Conservation (phyloP, 2,797 vertebrate genomes). For the Peromyscus eremicus region DNA sequence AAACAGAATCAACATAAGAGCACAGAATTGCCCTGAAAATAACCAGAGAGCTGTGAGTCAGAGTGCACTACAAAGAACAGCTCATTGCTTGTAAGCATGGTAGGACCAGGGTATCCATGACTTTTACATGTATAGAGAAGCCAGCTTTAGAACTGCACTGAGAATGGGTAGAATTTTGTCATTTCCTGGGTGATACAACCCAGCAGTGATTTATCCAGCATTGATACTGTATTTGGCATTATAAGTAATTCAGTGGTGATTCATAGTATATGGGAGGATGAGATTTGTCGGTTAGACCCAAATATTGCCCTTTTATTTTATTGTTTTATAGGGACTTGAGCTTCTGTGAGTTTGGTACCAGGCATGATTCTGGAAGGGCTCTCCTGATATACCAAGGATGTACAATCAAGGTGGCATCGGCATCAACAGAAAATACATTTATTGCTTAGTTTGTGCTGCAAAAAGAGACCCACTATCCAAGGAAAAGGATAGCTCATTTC, state of each 20-base stretch:
- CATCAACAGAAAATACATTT: background rate
- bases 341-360: background rate
- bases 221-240: background rate
- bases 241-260: background rate
- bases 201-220: too few relatives aligned
- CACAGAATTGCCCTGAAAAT: background rate
- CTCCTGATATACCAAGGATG: background rate
- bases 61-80: too few relatives aligned
- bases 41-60: background rate
- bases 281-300: rapidly evolving
- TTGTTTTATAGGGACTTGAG: background rate
- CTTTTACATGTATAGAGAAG: background rate
- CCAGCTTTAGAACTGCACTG: background rate
- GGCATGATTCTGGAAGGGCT: background rate
- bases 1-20: background rate
- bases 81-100: too few relatives aligned
- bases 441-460: background rate
- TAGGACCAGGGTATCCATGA: background rate
- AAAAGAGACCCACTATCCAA: too few relatives aligned
- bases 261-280: background rate
- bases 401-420: background rate
- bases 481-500: background rate
- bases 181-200: background rate
- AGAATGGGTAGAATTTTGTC: too few relatives aligned
- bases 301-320: too few relatives aligned